Conservation (phyloP, 2,888 invertebrate genomes). For the Minunthozetes semirufus region DNA sequence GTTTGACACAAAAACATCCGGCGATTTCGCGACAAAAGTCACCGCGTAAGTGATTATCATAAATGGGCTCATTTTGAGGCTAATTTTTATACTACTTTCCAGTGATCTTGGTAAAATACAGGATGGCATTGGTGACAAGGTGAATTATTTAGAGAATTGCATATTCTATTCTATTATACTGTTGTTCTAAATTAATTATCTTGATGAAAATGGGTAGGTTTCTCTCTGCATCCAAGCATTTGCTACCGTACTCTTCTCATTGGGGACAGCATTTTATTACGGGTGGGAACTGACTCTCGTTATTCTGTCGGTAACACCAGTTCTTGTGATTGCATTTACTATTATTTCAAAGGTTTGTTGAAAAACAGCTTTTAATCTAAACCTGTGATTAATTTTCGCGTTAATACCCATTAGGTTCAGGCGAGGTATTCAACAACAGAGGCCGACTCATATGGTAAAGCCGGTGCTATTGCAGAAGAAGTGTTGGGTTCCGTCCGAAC, state of each 20-base stretch:
- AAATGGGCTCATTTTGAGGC: neutral
- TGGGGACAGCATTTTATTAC: constrained; percentile 42
- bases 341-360: constrained; percentile 47
- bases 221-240: constrained; percentile 48
- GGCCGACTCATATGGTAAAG: constrained; percentile 59
- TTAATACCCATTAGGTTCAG: constrained; percentile 44
- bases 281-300: constrained; percentile 55
- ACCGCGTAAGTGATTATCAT: constrained; percentile 46
- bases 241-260: constrained; percentile 58
- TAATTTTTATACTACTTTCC: constrained; percentile 40
- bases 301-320: constrained; percentile 53
- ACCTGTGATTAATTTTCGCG: no score
- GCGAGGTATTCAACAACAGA: constrained; percentile 39
- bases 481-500: constrained; percentile 64
- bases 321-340: constrained; percentile 49
- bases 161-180: neutral
- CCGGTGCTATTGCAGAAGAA: constrained; percentile 70
- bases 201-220: neutral
- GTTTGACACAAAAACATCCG: constrained; percentile 51
- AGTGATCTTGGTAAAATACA: constrained; percentile 54
- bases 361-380: neutral
- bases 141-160: constrained; percentile 43
- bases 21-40: constrained; percentile 51
- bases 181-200: neutral
- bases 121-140: constrained; percentile 53